Conservation (phyloP, 2,888 invertebrate genomes). For the Cryptocephalus moraei region DNA sequence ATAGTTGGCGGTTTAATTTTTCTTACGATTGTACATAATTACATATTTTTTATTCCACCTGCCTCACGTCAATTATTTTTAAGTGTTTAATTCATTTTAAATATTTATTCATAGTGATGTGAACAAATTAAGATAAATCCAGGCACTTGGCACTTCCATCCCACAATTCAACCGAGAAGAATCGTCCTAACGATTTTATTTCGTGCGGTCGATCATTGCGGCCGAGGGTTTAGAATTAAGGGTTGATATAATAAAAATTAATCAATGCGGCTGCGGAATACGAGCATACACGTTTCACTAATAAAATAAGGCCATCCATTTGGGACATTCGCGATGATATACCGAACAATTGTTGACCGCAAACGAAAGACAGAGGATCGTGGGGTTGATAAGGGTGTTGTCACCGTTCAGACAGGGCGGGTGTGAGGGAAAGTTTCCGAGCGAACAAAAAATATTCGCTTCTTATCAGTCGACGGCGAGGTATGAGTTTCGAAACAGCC, state of each 20-base stretch:
- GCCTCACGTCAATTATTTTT: too few relatives aligned
- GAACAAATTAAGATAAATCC: too few relatives aligned
- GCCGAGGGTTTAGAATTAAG: conserved; percentile 1
- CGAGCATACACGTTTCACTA: conserved; percentile 14
- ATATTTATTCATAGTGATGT: too few relatives aligned
- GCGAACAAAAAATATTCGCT: conserved; percentile 1
- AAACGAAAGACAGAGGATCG: conserved; percentile 13
- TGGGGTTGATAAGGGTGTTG: conserved; percentile 13
- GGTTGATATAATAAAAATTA: conserved; percentile 4
- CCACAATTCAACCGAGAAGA: too few relatives aligned
- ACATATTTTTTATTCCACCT: too few relatives aligned
- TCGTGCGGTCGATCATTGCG: too few relatives aligned
- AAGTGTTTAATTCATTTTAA: too few relatives aligned
- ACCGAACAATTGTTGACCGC: conserved; percentile 26
- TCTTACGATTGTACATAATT: too few relatives aligned
- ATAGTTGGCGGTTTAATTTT: too few relatives aligned
- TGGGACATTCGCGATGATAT: conserved; percentile 23
- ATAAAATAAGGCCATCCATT: conserved; percentile 25
- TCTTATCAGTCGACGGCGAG: background rate
- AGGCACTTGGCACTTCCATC: too few relatives aligned
- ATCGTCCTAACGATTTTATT: too few relatives aligned
- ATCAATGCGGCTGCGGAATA: conserved; percentile 2
- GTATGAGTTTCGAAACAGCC: too few relatives aligned
- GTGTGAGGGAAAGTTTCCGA: conserved; percentile 1
- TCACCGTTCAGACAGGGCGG: conserved; percentile 7